Base-by-base conservation (phyloP, 2,888 invertebrate species). In the Latrodectus hesperus region DNA sequence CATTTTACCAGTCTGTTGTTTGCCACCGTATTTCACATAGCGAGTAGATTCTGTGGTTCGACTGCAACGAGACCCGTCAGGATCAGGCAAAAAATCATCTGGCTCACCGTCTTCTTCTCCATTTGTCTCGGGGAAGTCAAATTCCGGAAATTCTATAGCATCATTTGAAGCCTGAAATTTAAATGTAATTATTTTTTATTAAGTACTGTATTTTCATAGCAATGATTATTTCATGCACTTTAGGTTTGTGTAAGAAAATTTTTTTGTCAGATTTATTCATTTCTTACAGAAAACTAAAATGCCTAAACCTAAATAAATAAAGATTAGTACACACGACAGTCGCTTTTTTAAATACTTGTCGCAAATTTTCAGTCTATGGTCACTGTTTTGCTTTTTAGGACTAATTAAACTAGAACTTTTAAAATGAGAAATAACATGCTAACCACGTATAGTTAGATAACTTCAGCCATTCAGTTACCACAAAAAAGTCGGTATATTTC, bases 1-100 rank as follows among this genome's bases (percentile, higher is more conserved):
- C 6, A 11, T 88, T 55, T 55, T 81, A n/a, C 16, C 53, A 9
- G 95, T 95, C 4, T 96, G 96, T 79, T 96, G 94, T 90, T 96
- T 95, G 26, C 92, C 93, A 22, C 95, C 76, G 88, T 90, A 90
- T 79, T 91, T 91, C 10, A 91, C 89, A 77, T 90, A 90, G 17
- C 90, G 89, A 49, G 86, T 86, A 11, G 83, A 86, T 16, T 88
- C 89, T 0, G 90, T 75, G 10, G 81, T 72, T 3, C 89, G 71
- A 64, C 84, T 87, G 55, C 78, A 83, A 9, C 82, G 70, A 52
- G 88, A 84, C 26, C 77, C 79, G 60, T 84, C 89, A 1, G 76
- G 70, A 67, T 89, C 89, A 11, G 75, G 70, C 14, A 85, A 67
- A 60, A 51, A 75, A 51, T 89, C 77, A 38, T 85, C 80, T 3